Evolutionary conservation across 2,888 invertebrate genomes (phyloP), one percentile per base, ranked within the genome.

Genomic region (Agonum fuliginosum): DNA sequence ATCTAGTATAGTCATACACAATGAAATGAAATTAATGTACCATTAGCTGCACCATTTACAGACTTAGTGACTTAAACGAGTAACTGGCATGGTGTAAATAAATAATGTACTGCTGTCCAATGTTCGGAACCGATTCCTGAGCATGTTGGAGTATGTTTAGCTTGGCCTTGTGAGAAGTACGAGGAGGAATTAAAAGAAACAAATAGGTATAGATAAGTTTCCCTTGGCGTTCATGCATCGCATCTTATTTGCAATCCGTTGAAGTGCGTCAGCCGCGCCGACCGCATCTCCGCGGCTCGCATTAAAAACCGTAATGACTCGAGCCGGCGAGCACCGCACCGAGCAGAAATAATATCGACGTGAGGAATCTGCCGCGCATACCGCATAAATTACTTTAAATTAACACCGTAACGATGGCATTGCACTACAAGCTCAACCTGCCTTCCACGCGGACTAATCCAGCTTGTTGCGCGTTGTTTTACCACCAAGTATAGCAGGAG

Each of bases 361-460:
- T 75, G 75, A 48, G 65, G 75, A 75, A 75, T 75, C 75, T 75
- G 75, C 75, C 67, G 75, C 75, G 75, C 75, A 75, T 75, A 75
- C 67, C 75, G 75, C 75, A 75, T 75, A 75, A 75, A 75, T 75
- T 75, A 75, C 75, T 75, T 75, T 75, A 75, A 75, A 75, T 75
- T 75, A 75, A 75, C 75, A 75, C 67, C 75, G 75, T 75, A 75
- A 75, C 75, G 75, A 75, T 75, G 75, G 67, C 75, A 75, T 75
- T 75, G 75, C 75, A 75, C 75, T 75, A 46, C 30, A 30, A 14
- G 20, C 41, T 65, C 30, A 65, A 54, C 54, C 12, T 27, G 48
- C 48, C 19, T 17, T 54, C 54, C 3, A 54, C 27, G 54, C 24
- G 12, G 24, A 54, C 54, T 54, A 54, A 54, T 54, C 54, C 54